Base-by-base conservation (phyloP, 2,888 invertebrate species). In the Eudasyphora cyanicolor region DNA sequence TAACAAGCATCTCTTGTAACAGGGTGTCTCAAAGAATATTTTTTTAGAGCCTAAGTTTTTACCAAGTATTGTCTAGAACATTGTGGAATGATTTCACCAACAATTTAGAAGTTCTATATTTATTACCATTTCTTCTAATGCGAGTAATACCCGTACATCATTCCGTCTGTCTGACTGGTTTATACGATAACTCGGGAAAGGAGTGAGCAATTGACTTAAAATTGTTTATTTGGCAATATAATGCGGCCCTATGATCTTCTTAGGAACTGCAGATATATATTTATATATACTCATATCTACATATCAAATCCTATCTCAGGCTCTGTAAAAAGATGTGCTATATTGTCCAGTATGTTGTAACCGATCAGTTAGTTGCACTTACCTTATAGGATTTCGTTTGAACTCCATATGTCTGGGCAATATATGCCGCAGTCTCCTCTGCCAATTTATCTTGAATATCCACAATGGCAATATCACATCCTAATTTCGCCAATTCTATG, bases 321-420 rank as follows among this genome's bases (percentile, higher is more conserved):
- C n/a, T n/a, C n/a, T n/a, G n/a, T n/a, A n/a, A 45, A 14, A 45
- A 45, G 6, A 8, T 45, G 4, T 45, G 8, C 17, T 51, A 4
- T 6, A 32, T 8, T 45, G 12, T n/a, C 45, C 12, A 45, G n/a
- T n/a, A 45, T 45, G 45, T 45, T 3, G 5, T 38, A 38, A 3
- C 7, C 45, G 45, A 12, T n/a, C 7, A 45, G 7, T n/a, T 8
- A 45, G 2, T 10, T 8, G 7, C 21, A 32, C 19, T 32, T 73
- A 75, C 75, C 75, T 75, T 62, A n/a, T 75, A 75, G 0, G 62
- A 42, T 27, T 76, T 76, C 3, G 67, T 38, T 24, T 67, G 64
- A 17, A 76, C 67, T 32, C 29, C 10, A 54, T 38, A 76, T 7
- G 0, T 67, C 32, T 51, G 29, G 0, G 51, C 17, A 7, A 76